phyloP scores from a whole-genome alignment of 1,140 invertebrate genomes.

The Dendroctonus ponderosae region DNA sequence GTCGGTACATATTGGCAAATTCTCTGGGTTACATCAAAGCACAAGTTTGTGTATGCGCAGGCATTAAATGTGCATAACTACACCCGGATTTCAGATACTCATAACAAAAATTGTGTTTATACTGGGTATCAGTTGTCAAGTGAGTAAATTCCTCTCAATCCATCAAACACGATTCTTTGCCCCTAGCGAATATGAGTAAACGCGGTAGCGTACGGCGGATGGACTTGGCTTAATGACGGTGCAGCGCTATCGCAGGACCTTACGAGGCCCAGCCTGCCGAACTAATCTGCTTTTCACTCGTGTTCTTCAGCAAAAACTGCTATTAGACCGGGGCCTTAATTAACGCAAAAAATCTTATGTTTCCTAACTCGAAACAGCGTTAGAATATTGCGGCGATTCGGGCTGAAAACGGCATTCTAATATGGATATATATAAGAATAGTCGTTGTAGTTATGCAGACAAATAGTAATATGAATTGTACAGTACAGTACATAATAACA shows the following conservation, averaged over 20 bases:
- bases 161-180: conserved; percentile 10
- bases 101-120: too few relatives aligned
- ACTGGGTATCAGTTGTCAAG: too few relatives aligned
- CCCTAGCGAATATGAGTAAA: conserved; percentile 30
- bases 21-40: too few relatives aligned
- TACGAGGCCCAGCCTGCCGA: conserved; percentile 19
- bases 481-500: too few relatives aligned
- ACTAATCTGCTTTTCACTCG: conserved; percentile 46
- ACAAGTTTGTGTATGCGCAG: too few relatives aligned
- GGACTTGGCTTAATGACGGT: conserved; percentile 36
- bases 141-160: conserved; percentile 6
- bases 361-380: conserved; percentile 12
- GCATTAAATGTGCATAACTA: too few relatives aligned
- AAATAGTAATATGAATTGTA: too few relatives aligned
- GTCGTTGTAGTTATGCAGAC: too few relatives aligned
- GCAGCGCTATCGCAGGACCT: conserved; percentile 21
- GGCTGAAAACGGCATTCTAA: too few relatives aligned
- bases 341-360: conserved; percentile 43
- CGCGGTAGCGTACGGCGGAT: conserved; percentile 23
- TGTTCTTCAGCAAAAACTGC: conserved; percentile 44
- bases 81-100: too few relatives aligned
- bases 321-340: conserved; percentile 46
- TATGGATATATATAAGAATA: too few relatives aligned
- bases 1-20: too few relatives aligned
- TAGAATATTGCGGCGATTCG: conserved; percentile 14